Base-by-base conservation (phyloP, 2,113 vertebrate genomes). In the Puma concolor region DNA sequence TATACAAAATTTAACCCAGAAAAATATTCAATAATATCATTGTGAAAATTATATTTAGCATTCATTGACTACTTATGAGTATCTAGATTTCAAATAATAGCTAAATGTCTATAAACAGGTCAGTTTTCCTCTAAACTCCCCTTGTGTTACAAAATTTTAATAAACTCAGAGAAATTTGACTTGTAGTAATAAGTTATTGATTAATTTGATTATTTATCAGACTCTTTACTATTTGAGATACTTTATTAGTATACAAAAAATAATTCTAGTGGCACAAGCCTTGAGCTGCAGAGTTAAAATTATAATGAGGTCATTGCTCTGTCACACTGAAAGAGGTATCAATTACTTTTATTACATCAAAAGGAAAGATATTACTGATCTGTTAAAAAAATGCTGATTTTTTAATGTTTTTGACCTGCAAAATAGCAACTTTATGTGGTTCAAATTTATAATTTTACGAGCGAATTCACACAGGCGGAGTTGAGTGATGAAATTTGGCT, bases 361-460 rank as follows among this genome's bases (percentile, higher is more conserved):
- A 88, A 89, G 5, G 44, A 69, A 93, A 82, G 0, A 38, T 89
- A 89, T 74, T 90, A 86, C 83, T 74, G 21, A 74, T 44, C 4
- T 87, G 33, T 71, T n/a, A 10, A 29, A 90, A 89, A 52, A 25
- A 41, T 86, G n/a, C n/a, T 87, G 48, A 41, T 63, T 50, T 84
- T 91, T 91, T 33, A 79, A 13, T 36, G 4, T 41, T 95, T 94
- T 77, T 92, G 82, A 94, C 19, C 25, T 87, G 1, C 1, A 94
- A 97, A 74, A 72, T 69, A 27, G 15, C 38, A 36, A 57, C 74
- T 88, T 96, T 89, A 79, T 96, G 8, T 38, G 33, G 57, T 91
- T 93, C 44, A 33, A 72, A 81, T 85, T n/a, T 91, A 31, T n/a
- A 57, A 8, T 84, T 72, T 82, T 93, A 86, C 64, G n/a, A 79